Base-by-base conservation (phyloP, 2,888 invertebrate species). In the Euclidia mi region DNA sequence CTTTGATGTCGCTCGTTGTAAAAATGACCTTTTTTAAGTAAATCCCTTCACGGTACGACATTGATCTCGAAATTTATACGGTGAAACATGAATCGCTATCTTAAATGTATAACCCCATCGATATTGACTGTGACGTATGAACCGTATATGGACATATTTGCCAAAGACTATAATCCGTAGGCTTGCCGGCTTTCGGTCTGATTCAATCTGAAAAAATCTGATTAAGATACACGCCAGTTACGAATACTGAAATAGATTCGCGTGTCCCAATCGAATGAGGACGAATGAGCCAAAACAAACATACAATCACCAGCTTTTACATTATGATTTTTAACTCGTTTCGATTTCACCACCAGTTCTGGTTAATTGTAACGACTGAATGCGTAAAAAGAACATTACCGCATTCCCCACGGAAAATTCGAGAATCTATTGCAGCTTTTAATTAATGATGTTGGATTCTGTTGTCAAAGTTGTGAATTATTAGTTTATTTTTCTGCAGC, bases 211-310 rank as follows among this genome's bases (percentile, higher is more conserved):
- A 68, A 79, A 37, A 78, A 75, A 76, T 71, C 71, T 47, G 70
- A 76, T 82, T 77, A 76, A 80, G 84, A 80, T 70, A 71, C 72
- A 68, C 56, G 55, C 50, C 65, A 68, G 70, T 70, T 73, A 76
- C 75, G 71, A 72, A 77, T 65, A 69, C 78, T 73, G 76, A 79
- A 78, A 87, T 78, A 79, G 78, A 79, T 79, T 77, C 59, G 59
- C 57, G 65, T 65, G 58, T 66, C 74, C 51, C 70, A 71, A 76
- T 75, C 76, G 76, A 74, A 79, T 77, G 72, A 64, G 64, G 72
- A 75, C 69, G 79, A 81, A 82, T 80, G 81, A 79, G 76, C 65
- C 74, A 78, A 82, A 85, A 84, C 82, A 84, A 83, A 79, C 72
- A 70, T 65, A 85, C 82, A 74, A 79, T 82, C 81, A 80, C 65